Conservation (phyloP, 2,888 invertebrate genomes). For the Napeogenes sylphis region DNA sequence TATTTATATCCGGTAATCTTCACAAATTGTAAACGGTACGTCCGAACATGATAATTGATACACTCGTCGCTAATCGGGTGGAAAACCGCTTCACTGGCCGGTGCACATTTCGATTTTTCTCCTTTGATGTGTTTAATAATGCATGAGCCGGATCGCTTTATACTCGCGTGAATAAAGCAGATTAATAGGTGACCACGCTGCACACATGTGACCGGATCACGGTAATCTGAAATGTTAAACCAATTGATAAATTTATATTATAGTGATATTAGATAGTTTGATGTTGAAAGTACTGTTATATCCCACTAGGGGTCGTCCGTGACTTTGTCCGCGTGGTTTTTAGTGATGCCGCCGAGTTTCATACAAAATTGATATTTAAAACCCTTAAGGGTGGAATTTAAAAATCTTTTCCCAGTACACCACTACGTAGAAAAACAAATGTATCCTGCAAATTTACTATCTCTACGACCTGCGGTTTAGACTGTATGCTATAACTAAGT, state of each 20-base stretch:
- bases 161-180: slow-evolving; percentile 34
- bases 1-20: background rate
- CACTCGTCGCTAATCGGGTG: slow-evolving; percentile 66
- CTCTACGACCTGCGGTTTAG: no score
- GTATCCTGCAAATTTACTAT: no score
- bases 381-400: no score
- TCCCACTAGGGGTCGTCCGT: no score
- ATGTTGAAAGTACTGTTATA: no score
- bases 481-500: no score
- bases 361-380: no score
- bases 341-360: no score
- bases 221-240: slow-evolving; percentile 3
- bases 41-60: slow-evolving; percentile 60
- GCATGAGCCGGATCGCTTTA: slow-evolving; percentile 61
- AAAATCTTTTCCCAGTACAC: no score
- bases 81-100: slow-evolving; percentile 72
- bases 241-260: slow-evolving; percentile 3
- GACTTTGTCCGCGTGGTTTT: no score
- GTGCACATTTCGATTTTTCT: slow-evolving; percentile 76
- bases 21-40: slow-evolving; percentile 14
- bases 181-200: slow-evolving; percentile 33
- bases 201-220: slow-evolving; percentile 21
- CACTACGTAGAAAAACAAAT: no score
- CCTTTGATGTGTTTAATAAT: slow-evolving; percentile 77
- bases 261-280: no score